Conservation (phyloP, 2,888 invertebrate genomes). For the Bellardia bayeri region DNA sequence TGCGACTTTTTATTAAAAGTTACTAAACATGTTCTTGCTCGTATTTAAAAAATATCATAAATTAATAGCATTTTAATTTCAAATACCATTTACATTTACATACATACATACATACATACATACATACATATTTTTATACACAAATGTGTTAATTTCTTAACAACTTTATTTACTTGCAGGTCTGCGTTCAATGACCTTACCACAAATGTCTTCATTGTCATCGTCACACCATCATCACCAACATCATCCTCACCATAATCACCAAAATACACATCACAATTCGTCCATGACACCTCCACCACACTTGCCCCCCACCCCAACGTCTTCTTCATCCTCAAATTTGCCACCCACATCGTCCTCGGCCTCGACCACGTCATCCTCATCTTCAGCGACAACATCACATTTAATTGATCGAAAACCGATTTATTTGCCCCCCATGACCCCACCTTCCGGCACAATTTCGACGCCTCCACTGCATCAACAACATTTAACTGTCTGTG, state of each 20-base stretch:
- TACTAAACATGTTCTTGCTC: neutral
- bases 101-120: too few relatives aligned
- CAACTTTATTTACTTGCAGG: constrained; percentile 75
- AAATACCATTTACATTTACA: neutral
- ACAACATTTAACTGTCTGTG: constrained; percentile 71
- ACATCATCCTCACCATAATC: constrained; percentile 75
- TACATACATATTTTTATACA: too few relatives aligned
- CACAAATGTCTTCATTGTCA: constrained; percentile 78
- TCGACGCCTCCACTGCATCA: constrained; percentile 77
- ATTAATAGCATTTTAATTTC: constrained; percentile 19
- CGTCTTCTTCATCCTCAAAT: constrained; percentile 74
- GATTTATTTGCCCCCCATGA: constrained; percentile 80
- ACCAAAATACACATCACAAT: constrained; percentile 77
- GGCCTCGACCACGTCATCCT: constrained; percentile 9
- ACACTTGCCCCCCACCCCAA: constrained; percentile 76
- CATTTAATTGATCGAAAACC: constrained; percentile 82
- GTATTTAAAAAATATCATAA: neutral
- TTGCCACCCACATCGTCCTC: constrained; percentile 77
- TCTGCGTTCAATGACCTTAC: constrained; percentile 80
- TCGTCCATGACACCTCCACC: constrained; percentile 79
- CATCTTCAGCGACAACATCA: constrained; percentile 75
- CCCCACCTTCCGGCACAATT: constrained; percentile 79
- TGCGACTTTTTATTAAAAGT: neutral
- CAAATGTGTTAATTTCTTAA: constrained; percentile 15
- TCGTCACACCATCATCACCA: constrained; percentile 66